phyloP scores from a whole-genome alignment of 2,888 invertebrate genomes.

The Prosopocoilus inquinatus region DNA sequence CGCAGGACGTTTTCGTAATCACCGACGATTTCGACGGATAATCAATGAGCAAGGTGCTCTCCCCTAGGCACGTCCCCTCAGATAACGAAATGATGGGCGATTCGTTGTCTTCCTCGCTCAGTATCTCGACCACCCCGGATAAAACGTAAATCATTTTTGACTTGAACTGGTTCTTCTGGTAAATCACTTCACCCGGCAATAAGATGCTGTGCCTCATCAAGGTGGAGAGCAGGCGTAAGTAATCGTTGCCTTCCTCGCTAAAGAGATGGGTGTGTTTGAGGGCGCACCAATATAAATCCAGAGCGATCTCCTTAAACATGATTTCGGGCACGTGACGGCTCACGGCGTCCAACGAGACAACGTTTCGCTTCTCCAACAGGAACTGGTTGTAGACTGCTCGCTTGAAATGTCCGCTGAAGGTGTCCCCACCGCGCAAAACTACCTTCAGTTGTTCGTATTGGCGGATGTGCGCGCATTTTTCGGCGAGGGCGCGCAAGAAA shows the following conservation, averaged over 20 bases:
- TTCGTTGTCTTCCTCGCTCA: slow-evolving; percentile 34
- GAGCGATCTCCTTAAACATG: slow-evolving; percentile 21
- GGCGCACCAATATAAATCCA: slow-evolving; percentile 28
- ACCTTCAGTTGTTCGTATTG: too few relatives aligned
- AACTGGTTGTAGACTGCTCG: slow-evolving; percentile 4
- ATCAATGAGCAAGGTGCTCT: slow-evolving; percentile 23
- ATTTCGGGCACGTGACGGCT: slow-evolving; percentile 20
- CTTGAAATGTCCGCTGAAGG: too few relatives aligned
- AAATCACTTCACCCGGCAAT: slow-evolving; percentile 30
- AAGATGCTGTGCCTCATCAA: slow-evolving; percentile 24
- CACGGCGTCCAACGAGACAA: neutral
- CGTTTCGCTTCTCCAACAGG: slow-evolving; percentile 7
- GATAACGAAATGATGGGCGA: slow-evolving; percentile 32
- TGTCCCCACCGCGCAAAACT: too few relatives aligned
- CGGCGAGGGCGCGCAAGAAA: too few relatives aligned
- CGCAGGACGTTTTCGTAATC: slow-evolving; percentile 29
- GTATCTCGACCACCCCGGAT: slow-evolving; percentile 30
- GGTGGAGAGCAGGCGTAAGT: slow-evolving; percentile 25
- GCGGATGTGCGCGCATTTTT: too few relatives aligned
- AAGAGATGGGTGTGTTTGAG: slow-evolving; percentile 33
- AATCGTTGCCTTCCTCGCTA: slow-evolving; percentile 20
- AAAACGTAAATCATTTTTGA: slow-evolving; percentile 30
- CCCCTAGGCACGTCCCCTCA: slow-evolving; percentile 33
- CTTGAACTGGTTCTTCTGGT: slow-evolving; percentile 25
- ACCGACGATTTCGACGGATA: slow-evolving; percentile 29